A percentile compares a stretch with the other conserved stretches of the same genome.
These are phyloP conservation scores for Idris sp. DNA, from an alignment of 1,140 invertebrate species.

Conservation along the genomic window DNA sequence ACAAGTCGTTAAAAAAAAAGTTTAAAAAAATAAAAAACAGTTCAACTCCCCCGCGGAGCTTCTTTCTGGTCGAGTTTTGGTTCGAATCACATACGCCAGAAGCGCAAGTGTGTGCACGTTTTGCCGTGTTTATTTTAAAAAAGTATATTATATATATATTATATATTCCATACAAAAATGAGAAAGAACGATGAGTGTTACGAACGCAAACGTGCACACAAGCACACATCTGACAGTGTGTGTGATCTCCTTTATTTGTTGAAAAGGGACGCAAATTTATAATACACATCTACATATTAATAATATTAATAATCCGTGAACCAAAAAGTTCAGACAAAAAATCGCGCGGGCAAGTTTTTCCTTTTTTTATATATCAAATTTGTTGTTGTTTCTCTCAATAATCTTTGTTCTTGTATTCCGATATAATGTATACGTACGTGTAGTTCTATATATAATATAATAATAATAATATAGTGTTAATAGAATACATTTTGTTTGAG, in stretches of 20 bases:
- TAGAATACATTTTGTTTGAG: constrained; percentile 68
- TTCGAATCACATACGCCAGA: too few relatives aligned
- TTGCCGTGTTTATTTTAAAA: constrained; percentile 26
- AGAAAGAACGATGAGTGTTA: constrained; percentile 37
- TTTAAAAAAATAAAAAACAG: constrained; percentile 35
- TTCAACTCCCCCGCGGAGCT: too few relatives aligned
- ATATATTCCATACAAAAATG: constrained; percentile 44
- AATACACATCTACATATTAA: too few relatives aligned
- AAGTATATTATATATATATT: constrained; percentile 52
- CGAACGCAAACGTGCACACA: neutral
- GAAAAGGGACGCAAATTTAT: too few relatives aligned
- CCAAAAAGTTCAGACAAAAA: too few relatives aligned
- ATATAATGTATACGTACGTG: constrained; percentile 58
- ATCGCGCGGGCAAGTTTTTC: too few relatives aligned
- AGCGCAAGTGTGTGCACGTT: constrained; percentile 1
- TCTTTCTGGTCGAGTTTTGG: too few relatives aligned
- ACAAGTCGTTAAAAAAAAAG: constrained; percentile 22
- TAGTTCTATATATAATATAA: constrained; percentile 65
- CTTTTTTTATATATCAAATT: too few relatives aligned
- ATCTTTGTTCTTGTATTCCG: constrained; percentile 33
- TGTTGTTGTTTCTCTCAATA: constrained; percentile 21
- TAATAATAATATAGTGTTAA: constrained; percentile 65
- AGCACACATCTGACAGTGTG: too few relatives aligned
- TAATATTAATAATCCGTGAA: too few relatives aligned
- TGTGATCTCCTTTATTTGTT: too few relatives aligned